A percentile compares a stretch with the other conserved stretches of the same genome.
phyloP scores from a whole-genome alignment of 2,888 invertebrate genomes.

The Subacronicta megacephala region DNA sequence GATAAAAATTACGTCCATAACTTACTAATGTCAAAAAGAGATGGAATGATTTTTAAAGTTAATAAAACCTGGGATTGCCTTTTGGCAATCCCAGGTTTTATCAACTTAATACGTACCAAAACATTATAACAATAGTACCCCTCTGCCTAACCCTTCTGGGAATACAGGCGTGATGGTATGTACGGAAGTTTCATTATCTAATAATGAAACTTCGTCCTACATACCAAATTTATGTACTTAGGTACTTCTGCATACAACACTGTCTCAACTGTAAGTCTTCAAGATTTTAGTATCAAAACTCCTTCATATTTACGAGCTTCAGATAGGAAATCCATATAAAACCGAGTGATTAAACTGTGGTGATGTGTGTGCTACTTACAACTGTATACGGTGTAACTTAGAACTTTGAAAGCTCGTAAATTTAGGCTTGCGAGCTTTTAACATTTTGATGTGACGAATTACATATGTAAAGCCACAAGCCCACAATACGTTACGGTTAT shows the following conservation, averaged over 20 bases:
- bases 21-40: no score
- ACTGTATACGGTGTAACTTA: constrained; percentile 15
- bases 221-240: constrained; percentile 4
- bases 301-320: constrained; percentile 39
- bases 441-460: constrained; percentile 29
- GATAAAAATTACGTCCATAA: no score
- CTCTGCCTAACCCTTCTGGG: no score
- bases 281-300: constrained; percentile 50
- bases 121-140: no score
- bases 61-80: no score
- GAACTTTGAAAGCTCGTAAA: constrained; percentile 29
- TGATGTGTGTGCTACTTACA: constrained; percentile 28
- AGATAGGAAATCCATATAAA: constrained; percentile 50
- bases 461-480: no score
- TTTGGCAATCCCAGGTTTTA: no score
- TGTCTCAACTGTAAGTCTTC: constrained; percentile 30
- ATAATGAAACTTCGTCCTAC: not conserved
- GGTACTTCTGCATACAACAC: constrained; percentile 16
- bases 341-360: constrained; percentile 43
- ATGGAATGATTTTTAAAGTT: no score
- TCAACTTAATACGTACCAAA: no score
- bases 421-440: constrained; percentile 18
- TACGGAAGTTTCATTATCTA: no score
- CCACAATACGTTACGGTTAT: no score
- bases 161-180: no score